These are phyloP conservation scores for Ceratosolen fusciceps DNA, from an alignment of 1,140 invertebrate species.

Conservation along the genomic window DNA sequence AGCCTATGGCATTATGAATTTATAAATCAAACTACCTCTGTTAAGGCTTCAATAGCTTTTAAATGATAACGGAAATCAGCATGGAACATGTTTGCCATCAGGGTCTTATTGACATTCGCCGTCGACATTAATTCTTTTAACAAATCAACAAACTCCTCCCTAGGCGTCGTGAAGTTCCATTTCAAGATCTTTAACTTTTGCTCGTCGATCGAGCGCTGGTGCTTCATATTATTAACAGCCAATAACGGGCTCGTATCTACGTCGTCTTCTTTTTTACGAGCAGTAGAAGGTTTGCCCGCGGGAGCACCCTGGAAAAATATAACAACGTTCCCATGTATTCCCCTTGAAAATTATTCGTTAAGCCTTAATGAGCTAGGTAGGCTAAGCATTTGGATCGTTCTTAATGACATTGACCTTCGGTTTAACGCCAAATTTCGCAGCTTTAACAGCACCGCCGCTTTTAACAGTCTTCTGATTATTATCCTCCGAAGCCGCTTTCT, in stretches of 20 bases:
- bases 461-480: constrained; percentile 71
- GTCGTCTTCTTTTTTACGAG: constrained; percentile 89
- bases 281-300: constrained; percentile 63
- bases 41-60: constrained; percentile 93
- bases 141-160: constrained; percentile 94
- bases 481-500: constrained; percentile 72
- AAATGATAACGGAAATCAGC: constrained; percentile 96
- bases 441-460: constrained; percentile 71
- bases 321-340: not conserved
- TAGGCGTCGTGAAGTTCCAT: constrained; percentile 96
- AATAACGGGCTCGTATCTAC: constrained; percentile 85
- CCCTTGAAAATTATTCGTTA: too few relatives aligned
- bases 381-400: too few relatives aligned
- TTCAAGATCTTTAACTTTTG: constrained; percentile 92
- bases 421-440: constrained; percentile 70
- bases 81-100: constrained; percentile 94
- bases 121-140: constrained; percentile 92
- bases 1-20: not conserved
- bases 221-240: constrained; percentile 89
- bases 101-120: constrained; percentile 87
- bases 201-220: constrained; percentile 92
- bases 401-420: constrained; percentile 53
- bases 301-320: constrained; percentile 38
- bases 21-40: constrained; percentile 74
- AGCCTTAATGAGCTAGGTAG: too few relatives aligned